Evolutionary conservation across 2,113 vertebrate species (phyloP).

Genomic region (Zapornia atra): DNA sequence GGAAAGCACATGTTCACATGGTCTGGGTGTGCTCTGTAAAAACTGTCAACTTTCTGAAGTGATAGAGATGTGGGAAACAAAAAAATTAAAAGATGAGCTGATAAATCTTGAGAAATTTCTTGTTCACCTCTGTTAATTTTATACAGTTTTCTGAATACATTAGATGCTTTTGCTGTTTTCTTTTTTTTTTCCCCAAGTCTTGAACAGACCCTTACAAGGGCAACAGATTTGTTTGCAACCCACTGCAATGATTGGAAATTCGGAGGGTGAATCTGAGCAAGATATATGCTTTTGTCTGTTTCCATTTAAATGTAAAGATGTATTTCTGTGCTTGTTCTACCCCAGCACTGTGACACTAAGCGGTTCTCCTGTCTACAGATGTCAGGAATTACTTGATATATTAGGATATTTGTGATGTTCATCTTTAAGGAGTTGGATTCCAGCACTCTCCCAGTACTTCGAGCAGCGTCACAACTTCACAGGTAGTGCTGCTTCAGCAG

Average conservation of each 20-base stretch:
- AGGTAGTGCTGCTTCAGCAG: constrained; percentile 20
- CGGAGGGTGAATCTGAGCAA: neutral
- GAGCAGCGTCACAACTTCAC: neutral
- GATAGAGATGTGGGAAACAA: neutral
- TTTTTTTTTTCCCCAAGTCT: neutral
- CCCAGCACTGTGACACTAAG: neutral
- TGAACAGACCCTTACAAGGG: neutral
- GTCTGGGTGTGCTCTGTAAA: neutral
- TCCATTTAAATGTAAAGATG: neutral
- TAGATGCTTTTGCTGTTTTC: neutral
- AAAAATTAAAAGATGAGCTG: neutral
- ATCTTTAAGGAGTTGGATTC: neutral
- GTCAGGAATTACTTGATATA: neutral
- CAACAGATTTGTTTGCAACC: neutral
- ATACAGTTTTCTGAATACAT: neutral
- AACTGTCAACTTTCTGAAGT: neutral
- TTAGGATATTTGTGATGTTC: neutral
- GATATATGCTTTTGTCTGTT: neutral
- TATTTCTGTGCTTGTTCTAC: neutral
- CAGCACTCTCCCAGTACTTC: neutral
- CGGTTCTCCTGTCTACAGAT: neutral
- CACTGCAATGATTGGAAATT: neutral
- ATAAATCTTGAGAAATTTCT: neutral
- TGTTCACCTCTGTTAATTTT: constrained; percentile 2
- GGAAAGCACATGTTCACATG: neutral